Evolutionary conservation across 2,888 invertebrate species (phyloP), one percentile per base, ranked within the genome.

Genomic region (Parnassius orleans): DNA sequence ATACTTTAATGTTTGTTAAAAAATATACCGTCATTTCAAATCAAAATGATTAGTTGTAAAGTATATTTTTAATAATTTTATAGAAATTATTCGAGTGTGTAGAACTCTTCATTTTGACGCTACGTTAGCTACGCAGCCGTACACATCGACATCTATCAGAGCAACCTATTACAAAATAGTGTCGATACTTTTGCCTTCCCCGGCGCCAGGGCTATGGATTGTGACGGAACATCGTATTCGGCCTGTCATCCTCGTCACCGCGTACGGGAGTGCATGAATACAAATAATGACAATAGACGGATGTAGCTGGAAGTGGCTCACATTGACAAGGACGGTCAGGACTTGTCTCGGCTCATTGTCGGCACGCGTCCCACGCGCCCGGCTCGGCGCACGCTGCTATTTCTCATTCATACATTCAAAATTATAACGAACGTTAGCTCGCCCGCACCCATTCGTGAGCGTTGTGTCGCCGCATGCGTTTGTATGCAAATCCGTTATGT

Each of bases 241-340:
- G 74, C 78, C 68, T 71, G 85, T 87, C 86, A 86, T 86, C 79
- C 73, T 79, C 77, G 82, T 80, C 83, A 81, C 78, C 75, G 81
- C 78, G 80, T 81, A 86, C 87, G 83, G 84, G 85, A 87, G 85
- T 86, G 83, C 84, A 88, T 85, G 80, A 80, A 89, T 83, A 88
- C 85, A 87, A 86, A 89, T 81, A 87, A 80, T 81, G 86, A 90
- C 90, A 90, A 90, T 90, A 89, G 90, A 90, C 90, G 90, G 91
- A 90, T 90, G 88, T 90, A 85, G 86, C 80, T 87, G 87, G 88
- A 89, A 90, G 90, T 86, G 87, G 91, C 89, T 90, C 87, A 87
- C 91, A 91, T 90, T 90, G 90, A 90, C 90, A 91, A 90, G 90
- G 90, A 88, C 90, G 90, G 87, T 87, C 87, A 87, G 89, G 90